A percentile compares a stretch with the other conserved stretches of the same genome.
Evolutionary conservation across 2,888 invertebrate species (phyloP).

Genomic region (Pyrrhia umbra): DNA sequence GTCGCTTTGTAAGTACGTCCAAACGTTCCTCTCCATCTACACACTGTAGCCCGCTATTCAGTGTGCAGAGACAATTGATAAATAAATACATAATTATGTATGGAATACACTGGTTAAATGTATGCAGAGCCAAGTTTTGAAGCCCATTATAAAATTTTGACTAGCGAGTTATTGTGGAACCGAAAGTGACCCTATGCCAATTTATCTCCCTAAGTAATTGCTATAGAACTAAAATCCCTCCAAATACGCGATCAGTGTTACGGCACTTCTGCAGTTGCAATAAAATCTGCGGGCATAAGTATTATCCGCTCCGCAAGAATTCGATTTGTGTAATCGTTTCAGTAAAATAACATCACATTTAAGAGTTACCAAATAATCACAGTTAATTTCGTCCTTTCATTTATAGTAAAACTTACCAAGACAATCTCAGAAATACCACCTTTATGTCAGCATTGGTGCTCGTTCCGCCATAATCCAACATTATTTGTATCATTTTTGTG

Average conservation of each 20-base stretch:
- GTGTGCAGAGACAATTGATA: conserved; percentile 24
- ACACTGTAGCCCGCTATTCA: conserved; percentile 23
- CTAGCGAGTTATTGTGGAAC: conserved; percentile 5
- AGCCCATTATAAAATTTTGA: conserved; percentile 31
- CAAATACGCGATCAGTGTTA: not conserved
- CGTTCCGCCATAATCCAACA: conserved; percentile 64
- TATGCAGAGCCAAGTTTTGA: conserved; percentile 8
- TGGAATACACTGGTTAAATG: conserved; percentile 33
- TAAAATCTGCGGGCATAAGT: conserved; percentile 12
- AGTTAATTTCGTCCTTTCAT: conserved; percentile 46
- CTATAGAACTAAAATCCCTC: conserved; percentile 10
- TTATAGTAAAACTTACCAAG: conserved; percentile 71
- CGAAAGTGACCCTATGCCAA: conserved; percentile 53
- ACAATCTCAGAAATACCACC: conserved; percentile 67
- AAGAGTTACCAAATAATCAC: conserved; percentile 53
- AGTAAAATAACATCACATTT: conserved; percentile 50
- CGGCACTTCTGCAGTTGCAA: conserved; percentile 11
- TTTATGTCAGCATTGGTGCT: conserved; percentile 60
- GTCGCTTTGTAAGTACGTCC: conserved; percentile 27
- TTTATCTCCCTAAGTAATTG: conserved; percentile 43
- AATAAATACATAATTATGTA: conserved; percentile 37
- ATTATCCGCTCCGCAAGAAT: conserved; percentile 1
- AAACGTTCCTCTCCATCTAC: conserved; percentile 19
- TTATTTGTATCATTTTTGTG: conserved; percentile 67
- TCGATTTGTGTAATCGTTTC: conserved; percentile 9